These are phyloP conservation scores for Chaetodon auriga DNA, from an alignment of 2,113 vertebrate species.

Conservation along the genomic window DNA sequence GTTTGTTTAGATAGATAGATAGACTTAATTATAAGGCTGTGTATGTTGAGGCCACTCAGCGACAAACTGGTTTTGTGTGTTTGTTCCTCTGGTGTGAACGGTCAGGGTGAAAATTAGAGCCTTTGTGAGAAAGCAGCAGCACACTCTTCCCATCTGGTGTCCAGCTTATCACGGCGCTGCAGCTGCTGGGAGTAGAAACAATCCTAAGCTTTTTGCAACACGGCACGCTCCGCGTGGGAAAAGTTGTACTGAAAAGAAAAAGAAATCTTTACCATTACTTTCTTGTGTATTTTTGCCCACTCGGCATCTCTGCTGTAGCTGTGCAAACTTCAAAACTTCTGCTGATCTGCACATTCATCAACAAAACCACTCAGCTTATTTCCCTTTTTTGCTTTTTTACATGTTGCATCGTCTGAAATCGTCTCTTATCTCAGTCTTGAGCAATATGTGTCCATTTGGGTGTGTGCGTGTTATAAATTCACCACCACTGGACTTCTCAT, in stretches of 20 bases:
- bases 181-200: slow-evolving; percentile 25
- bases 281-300: neutral
- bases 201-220: neutral
- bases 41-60: too few relatives aligned
- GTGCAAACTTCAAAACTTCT: slow-evolving; percentile 15
- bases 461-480: neutral
- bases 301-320: slow-evolving; percentile 10
- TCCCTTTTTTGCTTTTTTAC: neutral
- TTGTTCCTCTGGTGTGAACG: too few relatives aligned
- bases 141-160: neutral
- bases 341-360: slow-evolving; percentile 35
- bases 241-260: neutral
- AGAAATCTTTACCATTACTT: neutral
- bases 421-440: neutral
- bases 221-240: neutral
- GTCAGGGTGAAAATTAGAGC: too few relatives aligned
- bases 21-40: too few relatives aligned
- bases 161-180: slow-evolving; percentile 15
- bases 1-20: too few relatives aligned
- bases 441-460: too few relatives aligned
- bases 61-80: too few relatives aligned
- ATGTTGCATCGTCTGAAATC: neutral
- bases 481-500: neutral
- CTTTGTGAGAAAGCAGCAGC: neutral
- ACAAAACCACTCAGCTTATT: neutral